Conservation (phyloP, 1,140 invertebrate species). For the Trichonephila inaurata region DNA sequence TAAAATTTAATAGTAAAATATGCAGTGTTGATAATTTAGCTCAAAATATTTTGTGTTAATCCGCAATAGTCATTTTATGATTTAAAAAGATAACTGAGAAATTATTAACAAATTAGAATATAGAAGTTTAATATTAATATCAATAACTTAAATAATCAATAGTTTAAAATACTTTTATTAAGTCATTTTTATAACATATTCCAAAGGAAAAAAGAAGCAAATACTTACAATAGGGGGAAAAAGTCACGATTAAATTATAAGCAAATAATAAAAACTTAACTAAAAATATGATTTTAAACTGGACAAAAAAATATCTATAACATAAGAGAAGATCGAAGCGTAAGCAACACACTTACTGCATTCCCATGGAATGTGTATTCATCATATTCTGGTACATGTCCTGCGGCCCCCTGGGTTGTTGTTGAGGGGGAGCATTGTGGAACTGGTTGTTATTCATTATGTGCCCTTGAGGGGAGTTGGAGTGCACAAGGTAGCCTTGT, state of each 20-base stretch:
- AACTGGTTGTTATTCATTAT: constrained; percentile 72
- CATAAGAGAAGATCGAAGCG: not conserved
- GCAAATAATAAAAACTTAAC: not conserved
- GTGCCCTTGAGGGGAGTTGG: constrained; percentile 25
- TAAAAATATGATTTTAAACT: too few relatives aligned
- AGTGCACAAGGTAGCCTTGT: constrained; percentile 6
- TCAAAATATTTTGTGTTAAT: too few relatives aligned
- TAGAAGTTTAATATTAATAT: too few relatives aligned
- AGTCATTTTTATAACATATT: too few relatives aligned
- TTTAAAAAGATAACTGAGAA: too few relatives aligned
- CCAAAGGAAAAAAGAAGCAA: not conserved
- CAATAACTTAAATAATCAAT: too few relatives aligned
- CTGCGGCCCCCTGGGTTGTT: constrained; percentile 47
- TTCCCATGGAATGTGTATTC: constrained; percentile 66
- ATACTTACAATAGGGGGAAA: too few relatives aligned
- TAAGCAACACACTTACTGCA: constrained; percentile 49
- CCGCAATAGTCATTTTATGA: too few relatives aligned
- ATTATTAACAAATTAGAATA: too few relatives aligned
- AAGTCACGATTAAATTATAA: not conserved
- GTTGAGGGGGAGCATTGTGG: constrained; percentile 55
- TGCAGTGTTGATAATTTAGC: too few relatives aligned
- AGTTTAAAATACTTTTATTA: too few relatives aligned
- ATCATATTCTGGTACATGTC: constrained; percentile 72
- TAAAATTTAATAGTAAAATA: too few relatives aligned
- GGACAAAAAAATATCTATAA: not conserved